Evolutionary conservation across 2,888 invertebrate genomes (phyloP).

Genomic region (Elaeidobius kamerunicus): DNA sequence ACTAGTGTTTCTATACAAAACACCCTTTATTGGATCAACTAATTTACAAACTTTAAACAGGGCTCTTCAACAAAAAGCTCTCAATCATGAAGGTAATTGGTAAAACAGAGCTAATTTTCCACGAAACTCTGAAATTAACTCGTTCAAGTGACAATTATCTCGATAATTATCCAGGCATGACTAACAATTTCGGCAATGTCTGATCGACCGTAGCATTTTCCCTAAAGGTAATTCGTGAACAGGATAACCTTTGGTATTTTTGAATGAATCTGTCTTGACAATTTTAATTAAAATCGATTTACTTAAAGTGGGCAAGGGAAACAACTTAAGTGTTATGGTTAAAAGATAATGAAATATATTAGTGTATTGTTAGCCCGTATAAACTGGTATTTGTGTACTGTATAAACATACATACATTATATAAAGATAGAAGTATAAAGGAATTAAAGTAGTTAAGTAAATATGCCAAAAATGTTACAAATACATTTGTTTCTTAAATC

Average conservation of each 20-base stretch:
- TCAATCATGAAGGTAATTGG: not conserved
- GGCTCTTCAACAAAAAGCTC: not conserved
- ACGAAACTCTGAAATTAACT: not conserved
- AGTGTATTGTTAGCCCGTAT: too few species aligned
- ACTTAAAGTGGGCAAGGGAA: too few species aligned
- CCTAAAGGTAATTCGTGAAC: not conserved
- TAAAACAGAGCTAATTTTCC: not conserved
- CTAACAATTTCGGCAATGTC: not conserved
- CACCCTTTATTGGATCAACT: too few species aligned
- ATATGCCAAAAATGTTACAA: too few species aligned
- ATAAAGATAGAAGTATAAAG: too few species aligned
- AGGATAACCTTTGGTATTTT: not conserved
- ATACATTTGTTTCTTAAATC: too few species aligned
- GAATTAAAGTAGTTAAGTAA: too few species aligned
- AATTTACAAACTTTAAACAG: not conserved
- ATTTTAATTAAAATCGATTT: not conserved
- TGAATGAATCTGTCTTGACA: not conserved
- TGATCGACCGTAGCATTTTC: not conserved
- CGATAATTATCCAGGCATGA: not conserved
- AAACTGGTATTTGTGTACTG: too few species aligned
- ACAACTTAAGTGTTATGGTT: too few species aligned
- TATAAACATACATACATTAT: too few species aligned
- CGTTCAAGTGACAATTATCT: not conserved
- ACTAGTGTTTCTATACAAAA: too few species aligned
- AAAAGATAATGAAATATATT: too few species aligned